Percentiles rank a stretch among this genome's conserved stretches.
These are phyloP conservation scores for Holcopasites calliopsidis DNA, from an alignment of 1,140 invertebrate genomes.

Conservation along the genomic window DNA sequence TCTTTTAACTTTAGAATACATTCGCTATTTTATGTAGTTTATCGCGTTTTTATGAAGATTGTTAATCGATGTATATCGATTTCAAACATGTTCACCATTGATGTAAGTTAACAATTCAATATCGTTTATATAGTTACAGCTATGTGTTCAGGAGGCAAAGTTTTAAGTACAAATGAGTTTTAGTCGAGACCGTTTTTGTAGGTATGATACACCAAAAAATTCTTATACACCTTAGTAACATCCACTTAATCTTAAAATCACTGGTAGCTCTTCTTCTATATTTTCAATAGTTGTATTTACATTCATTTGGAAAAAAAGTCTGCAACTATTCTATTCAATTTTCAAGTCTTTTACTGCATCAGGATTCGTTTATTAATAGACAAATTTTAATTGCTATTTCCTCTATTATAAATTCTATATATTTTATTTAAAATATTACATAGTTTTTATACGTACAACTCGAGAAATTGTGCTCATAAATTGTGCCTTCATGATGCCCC, in stretches of 20 bases:
- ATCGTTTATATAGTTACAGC: slow-evolving; percentile 13
- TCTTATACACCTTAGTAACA: slow-evolving; percentile 4
- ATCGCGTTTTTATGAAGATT: slow-evolving; percentile 19
- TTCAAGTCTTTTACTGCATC: neutral
- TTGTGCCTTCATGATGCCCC: slow-evolving; percentile 29
- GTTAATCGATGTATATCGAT: slow-evolving; percentile 27
- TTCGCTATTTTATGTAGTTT: slow-evolving; percentile 16
- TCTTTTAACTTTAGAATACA: neutral
- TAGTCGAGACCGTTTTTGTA: slow-evolving; percentile 31
- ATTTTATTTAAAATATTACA: neutral
- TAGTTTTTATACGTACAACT: neutral
- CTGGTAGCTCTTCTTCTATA: no score
- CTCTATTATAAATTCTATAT: neutral
- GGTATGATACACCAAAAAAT: slow-evolving; percentile 7
- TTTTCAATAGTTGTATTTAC: no score
- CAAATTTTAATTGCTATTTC: neutral
- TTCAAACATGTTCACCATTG: neutral
- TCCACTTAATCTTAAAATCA: neutral
- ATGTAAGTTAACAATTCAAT: neutral
- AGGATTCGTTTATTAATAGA: neutral
- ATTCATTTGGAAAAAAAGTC: neutral
- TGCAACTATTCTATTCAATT: neutral
- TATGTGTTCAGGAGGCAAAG: slow-evolving; percentile 51
- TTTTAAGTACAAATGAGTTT: slow-evolving; percentile 56
- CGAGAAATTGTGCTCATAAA: neutral